Conservation (phyloP, 2,113 vertebrate species). For the Perca fluviatilis region DNA sequence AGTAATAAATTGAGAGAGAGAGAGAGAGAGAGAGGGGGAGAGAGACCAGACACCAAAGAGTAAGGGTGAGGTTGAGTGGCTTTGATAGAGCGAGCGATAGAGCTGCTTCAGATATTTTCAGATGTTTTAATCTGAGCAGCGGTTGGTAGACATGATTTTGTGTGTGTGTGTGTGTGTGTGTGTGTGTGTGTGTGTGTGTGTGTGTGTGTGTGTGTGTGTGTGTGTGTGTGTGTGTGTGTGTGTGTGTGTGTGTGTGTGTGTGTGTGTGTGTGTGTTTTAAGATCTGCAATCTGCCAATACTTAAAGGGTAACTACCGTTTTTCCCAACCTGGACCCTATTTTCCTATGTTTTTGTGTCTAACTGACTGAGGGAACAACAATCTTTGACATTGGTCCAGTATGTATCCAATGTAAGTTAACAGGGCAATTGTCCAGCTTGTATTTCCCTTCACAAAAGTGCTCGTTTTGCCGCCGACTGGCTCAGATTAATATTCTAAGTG, state of each 20-base stretch:
- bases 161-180: constrained; percentile 15
- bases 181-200: not conserved
- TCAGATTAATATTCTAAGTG: too few relatives aligned
- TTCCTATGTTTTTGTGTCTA: too few relatives aligned
- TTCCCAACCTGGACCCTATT: too few relatives aligned
- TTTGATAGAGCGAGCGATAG: constrained; percentile 41
- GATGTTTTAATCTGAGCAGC: constrained; percentile 52
- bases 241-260: not conserved
- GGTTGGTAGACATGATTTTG: constrained; percentile 37
- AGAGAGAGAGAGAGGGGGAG: not conserved
- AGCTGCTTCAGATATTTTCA: constrained; percentile 35
- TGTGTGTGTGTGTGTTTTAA: constrained; percentile 14
- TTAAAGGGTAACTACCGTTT: too few relatives aligned
- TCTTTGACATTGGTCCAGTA: too few relatives aligned
- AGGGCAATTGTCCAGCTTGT: too few relatives aligned
- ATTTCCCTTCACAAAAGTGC: too few relatives aligned
- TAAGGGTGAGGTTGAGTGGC: constrained; percentile 3
- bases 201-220: constrained; percentile 23
- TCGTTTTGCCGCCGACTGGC: too few relatives aligned
- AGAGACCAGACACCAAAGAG: constrained; percentile 26
- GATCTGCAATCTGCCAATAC: not conserved
- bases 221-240: constrained; percentile 13
- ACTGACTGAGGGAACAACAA: too few relatives aligned
- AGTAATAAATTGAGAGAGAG: not conserved
- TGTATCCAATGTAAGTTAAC: too few relatives aligned